phyloP scores from a whole-genome alignment of 2,113 vertebrate genomes.

The Entomyzon cyanotis region DNA sequence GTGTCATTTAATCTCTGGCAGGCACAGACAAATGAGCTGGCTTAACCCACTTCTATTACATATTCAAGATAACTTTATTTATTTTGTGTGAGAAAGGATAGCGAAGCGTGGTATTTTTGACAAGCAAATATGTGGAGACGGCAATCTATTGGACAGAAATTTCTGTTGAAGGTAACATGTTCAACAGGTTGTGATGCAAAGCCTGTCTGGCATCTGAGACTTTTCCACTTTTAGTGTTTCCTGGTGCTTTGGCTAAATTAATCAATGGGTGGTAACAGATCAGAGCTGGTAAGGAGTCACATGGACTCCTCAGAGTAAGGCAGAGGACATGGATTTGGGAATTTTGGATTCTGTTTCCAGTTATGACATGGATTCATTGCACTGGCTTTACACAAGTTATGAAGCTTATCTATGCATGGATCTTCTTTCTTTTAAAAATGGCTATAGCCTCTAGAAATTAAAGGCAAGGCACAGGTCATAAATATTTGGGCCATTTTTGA shows the following conservation, averaged over 20 bases:
- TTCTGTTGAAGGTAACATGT: fast-evolving
- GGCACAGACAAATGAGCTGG: background rate
- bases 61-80: background rate
- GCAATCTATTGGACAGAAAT: background rate
- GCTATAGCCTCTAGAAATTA: background rate
- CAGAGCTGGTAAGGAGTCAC: background rate
- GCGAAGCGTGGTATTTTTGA: background rate
- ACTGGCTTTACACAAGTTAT: background rate
- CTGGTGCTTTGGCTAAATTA: background rate
- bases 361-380: background rate
- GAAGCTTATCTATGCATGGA: background rate
- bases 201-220: background rate
- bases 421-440: background rate
- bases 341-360: background rate
- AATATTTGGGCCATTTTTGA: background rate
- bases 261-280: background rate
- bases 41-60: background rate
- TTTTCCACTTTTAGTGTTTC: background rate
- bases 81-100: background rate
- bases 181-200: background rate
- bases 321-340: background rate
- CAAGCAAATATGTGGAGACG: background rate
- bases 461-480: background rate
- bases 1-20: background rate
- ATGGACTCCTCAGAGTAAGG: background rate